These are phyloP conservation scores for Agrotis clavis DNA, from an alignment of 2,888 invertebrate species.

Conservation along the genomic window DNA sequence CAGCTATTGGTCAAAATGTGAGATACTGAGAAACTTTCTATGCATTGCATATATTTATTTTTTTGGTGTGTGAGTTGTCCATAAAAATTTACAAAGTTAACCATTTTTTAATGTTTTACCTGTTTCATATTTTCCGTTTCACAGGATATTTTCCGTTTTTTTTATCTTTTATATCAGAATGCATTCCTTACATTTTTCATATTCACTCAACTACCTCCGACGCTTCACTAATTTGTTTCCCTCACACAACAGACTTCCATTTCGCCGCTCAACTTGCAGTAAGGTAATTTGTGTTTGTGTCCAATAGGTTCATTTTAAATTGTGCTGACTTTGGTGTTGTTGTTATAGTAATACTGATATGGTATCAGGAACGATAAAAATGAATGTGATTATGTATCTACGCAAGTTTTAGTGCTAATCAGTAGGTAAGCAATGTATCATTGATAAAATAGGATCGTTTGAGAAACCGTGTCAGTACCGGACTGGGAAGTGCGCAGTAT, in stretches of 20 bases:
- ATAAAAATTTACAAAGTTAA: too few relatives aligned
- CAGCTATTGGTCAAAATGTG: not conserved
- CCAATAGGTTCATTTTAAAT: constrained; percentile 5
- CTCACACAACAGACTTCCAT: constrained; percentile 5
- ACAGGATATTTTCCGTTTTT: too few relatives aligned
- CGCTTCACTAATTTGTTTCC: constrained; percentile 9
- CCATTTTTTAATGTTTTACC: too few relatives aligned
- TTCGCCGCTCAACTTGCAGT: not conserved
- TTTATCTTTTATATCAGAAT: too few relatives aligned
- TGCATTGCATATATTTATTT: too few relatives aligned
- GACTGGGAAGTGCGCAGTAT: constrained; percentile 10
- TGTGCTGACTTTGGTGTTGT: constrained; percentile 1
- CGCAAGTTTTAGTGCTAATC: constrained; percentile 48
- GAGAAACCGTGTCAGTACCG: constrained; percentile 54
- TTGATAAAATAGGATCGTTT: constrained; percentile 54
- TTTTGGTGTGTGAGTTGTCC: too few relatives aligned
- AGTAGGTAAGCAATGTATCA: constrained; percentile 54
- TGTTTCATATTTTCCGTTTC: too few relatives aligned
- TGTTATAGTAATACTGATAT: constrained; percentile 13
- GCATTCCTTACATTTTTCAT: too few relatives aligned
- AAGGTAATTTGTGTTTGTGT: not conserved
- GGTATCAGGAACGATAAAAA: constrained; percentile 40
- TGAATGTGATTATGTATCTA: constrained; percentile 53
- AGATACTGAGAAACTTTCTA: too few relatives aligned
- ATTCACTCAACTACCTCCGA: too few relatives aligned